Base-by-base conservation (phyloP, 92 coral and sea anemone genomes). In the Phenganax marumi region DNA sequence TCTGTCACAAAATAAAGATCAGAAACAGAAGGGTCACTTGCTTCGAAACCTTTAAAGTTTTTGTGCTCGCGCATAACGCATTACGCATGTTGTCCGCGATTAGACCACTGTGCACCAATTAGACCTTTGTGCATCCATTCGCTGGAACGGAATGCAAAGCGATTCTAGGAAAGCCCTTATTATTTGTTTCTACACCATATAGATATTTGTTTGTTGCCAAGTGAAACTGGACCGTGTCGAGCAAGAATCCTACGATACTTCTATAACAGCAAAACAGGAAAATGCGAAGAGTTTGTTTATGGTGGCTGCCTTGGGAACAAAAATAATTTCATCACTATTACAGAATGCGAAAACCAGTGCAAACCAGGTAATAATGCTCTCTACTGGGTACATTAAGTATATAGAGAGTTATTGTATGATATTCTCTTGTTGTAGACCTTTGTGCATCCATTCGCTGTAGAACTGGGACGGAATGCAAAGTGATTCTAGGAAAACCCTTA, bases 351-450 rank as follows among this genome's bases (percentile, higher is more conserved):
- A 58, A 58, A 33, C 43, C 43, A 33, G 43, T 33, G 43, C 43
- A 33, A 33, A 33, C 43, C 43, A 33, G 43, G 43, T 33, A 33
- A 5, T 33, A 33, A 33, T 33, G 43, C 5, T 33, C 5, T 33
- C 43, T 33, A 1, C 5, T 1, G 5, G 5, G 3, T 33, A 33
- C 43, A 33, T 33, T 33, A 33, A 33, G 5, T 1, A 33, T 33
- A 33, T 33, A 55, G 61, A 12, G 61, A 1, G 61, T 55, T 55
- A n/a, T 12, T 55, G 2, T 12, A 55, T 55, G 16, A 55, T 55
- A n/a, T 55, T 55, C 18, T 56, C 65, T 58, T 58, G 65, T 12
- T 58, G 65, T 58, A 58, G 65, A 58, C 7, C 65, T 66, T 66
- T 66, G 25, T 25, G 72, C 25, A 25, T 18, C 10, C 14, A 6